phyloP scores from a whole-genome alignment of 2,888 invertebrate species.

The Drosophila pegasa region DNA sequence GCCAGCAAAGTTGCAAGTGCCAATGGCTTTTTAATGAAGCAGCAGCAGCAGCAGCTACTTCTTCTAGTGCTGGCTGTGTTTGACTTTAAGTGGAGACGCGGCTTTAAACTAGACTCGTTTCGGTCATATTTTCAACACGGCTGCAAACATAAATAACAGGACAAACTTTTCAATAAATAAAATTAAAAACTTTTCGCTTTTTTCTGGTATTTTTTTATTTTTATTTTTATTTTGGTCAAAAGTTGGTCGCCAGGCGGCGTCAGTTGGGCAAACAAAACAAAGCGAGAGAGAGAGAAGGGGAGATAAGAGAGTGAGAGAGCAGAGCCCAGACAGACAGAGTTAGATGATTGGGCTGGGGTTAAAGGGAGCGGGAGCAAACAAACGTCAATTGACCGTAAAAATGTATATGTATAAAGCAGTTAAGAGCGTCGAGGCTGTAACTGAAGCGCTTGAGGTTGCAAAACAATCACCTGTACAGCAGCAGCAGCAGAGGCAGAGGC shows the following conservation, averaged over 20 bases:
- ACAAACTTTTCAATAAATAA: conserved; percentile 80
- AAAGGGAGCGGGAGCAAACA: conserved; percentile 61
- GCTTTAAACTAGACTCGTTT: conserved; percentile 36
- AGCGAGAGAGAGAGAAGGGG: conserved; percentile 10
- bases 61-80: conserved; percentile 2
- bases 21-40: conserved; percentile 78
- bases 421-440: conserved; percentile 43
- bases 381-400: conserved; percentile 80
- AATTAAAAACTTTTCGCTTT: conserved; percentile 74
- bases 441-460: conserved; percentile 75
- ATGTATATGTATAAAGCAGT: conserved; percentile 57
- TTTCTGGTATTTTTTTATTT: neutral
- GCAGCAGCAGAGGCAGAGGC: no score
- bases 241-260: conserved; percentile 70
- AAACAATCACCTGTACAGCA: conserved; percentile 77
- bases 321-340: conserved; percentile 16
- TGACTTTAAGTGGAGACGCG: conserved; percentile 45
- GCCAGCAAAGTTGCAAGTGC: conserved; percentile 66
- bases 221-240: conserved; percentile 49
- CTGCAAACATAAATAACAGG: conserved; percentile 72
- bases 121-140: conserved; percentile 74
- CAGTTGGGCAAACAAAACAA: conserved; percentile 67
- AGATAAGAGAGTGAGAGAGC: neutral
- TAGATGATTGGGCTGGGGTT: conserved; percentile 7
- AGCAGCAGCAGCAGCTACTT: neutral